Evolutionary conservation across 1,140 invertebrate species (phyloP).

Genomic region (Matsumurasca onukii): DNA sequence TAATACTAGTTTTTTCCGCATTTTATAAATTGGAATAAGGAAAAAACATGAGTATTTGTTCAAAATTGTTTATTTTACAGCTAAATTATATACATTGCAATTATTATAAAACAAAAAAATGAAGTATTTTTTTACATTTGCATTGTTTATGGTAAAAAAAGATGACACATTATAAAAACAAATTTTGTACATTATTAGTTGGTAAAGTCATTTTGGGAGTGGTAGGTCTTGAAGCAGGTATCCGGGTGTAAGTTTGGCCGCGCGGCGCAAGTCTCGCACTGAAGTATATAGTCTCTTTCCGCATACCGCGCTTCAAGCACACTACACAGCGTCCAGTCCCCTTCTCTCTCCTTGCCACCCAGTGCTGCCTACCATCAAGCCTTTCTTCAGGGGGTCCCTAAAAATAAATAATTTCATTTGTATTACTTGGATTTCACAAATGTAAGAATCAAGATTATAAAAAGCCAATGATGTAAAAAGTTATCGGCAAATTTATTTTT

Average conservation of each 20-base stretch:
- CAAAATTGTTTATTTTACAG: no score
- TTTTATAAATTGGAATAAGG: no score
- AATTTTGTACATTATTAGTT: no score
- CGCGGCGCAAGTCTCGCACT: no score
- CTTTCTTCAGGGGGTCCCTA: background rate
- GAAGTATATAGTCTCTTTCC: no score
- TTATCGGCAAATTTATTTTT: background rate
- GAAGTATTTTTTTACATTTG: background rate
- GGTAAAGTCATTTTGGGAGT: no score
- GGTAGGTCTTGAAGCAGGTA: background rate
- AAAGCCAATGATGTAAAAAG: background rate
- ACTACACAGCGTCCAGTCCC: background rate
- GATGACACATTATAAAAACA: background rate
- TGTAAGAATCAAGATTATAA: background rate
- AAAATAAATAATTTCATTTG: background rate
- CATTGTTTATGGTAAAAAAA: background rate
- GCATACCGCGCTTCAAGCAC: no score
- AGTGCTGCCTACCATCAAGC: background rate
- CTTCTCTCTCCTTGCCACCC: no score
- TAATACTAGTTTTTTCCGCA: no score
- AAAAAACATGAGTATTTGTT: no score
- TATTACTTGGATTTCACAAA: background rate
- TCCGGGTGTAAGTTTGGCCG: background rate
- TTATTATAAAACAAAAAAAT: slow-evolving; percentile 2
- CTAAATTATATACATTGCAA: no score